Percentiles rank a stretch among this genome's conserved stretches.
phyloP scores from a whole-genome alignment of 1,140 invertebrate species.

The Drosophila prosaltans region DNA sequence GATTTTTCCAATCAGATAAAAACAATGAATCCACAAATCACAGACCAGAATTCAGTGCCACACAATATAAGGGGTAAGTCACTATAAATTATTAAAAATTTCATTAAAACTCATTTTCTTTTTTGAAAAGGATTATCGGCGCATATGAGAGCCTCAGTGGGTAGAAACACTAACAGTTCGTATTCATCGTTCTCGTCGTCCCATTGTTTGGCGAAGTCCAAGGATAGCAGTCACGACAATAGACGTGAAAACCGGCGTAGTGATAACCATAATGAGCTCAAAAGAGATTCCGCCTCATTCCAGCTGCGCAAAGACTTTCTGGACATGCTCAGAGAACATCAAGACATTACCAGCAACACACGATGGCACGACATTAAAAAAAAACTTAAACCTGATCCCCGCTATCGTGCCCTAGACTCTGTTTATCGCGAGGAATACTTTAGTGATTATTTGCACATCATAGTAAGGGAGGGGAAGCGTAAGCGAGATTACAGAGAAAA shows the following conservation, averaged over 20 bases:
- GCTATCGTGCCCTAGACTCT: constrained; percentile 97
- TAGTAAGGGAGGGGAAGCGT: constrained; percentile 91
- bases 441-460: constrained; percentile 92
- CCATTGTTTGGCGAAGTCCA: neutral
- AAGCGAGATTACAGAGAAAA: constrained; percentile 91
- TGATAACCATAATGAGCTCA: constrained; percentile 62
- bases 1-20: constrained; percentile 64
- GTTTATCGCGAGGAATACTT: constrained; percentile 97
- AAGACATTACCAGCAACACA: constrained; percentile 92
- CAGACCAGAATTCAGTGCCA: constrained; percentile 78
- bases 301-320: constrained; percentile 97
- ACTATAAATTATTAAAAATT: no score
- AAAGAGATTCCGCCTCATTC: constrained; percentile 23
- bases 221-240: constrained; percentile 84
- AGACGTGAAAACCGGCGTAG: constrained; percentile 68
- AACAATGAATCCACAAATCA: constrained; percentile 47
- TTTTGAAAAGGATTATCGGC: constrained; percentile 35
- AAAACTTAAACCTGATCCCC: constrained; percentile 93
- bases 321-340: constrained; percentile 92
- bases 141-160: constrained; percentile 49
- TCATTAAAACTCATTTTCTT: neutral
- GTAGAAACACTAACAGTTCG: constrained; percentile 28
- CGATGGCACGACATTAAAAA: constrained; percentile 98
- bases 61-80: constrained; percentile 60
- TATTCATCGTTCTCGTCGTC: constrained; percentile 8